Evolutionary conservation across 2,888 invertebrate genomes (phyloP), one percentile per base, ranked within the genome.

Genomic region (Chirona hameri): DNA sequence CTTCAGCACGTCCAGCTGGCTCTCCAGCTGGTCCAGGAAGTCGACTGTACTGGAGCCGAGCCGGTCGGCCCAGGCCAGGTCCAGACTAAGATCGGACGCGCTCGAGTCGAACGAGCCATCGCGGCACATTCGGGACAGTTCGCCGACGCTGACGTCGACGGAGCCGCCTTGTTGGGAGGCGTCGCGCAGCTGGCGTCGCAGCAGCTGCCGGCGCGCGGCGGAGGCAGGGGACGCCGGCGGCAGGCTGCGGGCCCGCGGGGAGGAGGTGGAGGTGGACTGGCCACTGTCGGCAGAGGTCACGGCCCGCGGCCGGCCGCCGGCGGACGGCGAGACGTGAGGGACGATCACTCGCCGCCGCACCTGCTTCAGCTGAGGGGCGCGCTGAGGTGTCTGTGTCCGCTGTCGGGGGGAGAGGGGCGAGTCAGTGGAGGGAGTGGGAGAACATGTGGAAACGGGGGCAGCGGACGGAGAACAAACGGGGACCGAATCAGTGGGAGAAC

Each of bases 1-100:
- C 79, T 79, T 79, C 79, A 79, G 52, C 79, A 79, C 79, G 79
- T 79, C 79, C 79, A 79, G 27, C 79, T 79, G 79, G 27, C 27
- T 12, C 79, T 52, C 52, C 52, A 79, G 27, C 79, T 79, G 79
- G 79, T 79, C 79, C 52, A 46, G 52, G 39, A 76, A 39, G 39
- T 76, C 76, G 27, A 52, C 79, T 12, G 79, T 52, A 27, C 48
- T 24, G 14, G 48, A 5, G 79, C 52, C 79, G 52, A 79, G 48
- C 31, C 27, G 21, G 76, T 39, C 76, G 21, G 76, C 76, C 76
- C 76, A 76, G 76, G 52, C 48, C 52, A 79, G 79, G 52, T 79
- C 79, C 27, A 79, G 52, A 27, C 48, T 52, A n/a, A 79, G 79
- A 12, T 79, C 79, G n/a, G 48, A 48, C 15, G 12, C n/a, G 27